These are phyloP conservation scores for Orius laevigatus DNA, from an alignment of 1,140 invertebrate species.

Conservation along the genomic window DNA sequence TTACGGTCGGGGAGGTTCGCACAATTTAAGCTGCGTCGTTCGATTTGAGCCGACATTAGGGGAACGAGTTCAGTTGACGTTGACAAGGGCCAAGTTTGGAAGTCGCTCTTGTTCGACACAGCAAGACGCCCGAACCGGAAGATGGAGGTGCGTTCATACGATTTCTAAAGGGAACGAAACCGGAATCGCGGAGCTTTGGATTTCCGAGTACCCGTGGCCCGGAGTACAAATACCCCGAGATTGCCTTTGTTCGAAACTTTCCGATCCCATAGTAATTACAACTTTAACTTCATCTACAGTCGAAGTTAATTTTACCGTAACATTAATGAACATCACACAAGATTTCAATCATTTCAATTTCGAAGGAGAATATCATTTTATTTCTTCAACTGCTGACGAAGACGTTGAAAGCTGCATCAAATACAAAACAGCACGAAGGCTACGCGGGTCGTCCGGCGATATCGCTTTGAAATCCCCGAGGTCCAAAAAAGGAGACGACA, in stretches of 20 bases:
- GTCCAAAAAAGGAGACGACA: conserved; percentile 29
- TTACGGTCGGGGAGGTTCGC: conserved; percentile 58
- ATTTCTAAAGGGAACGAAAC: conserved; percentile 17
- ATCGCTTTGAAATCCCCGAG: conserved; percentile 35
- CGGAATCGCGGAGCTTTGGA: conserved; percentile 37
- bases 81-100: conserved; percentile 43
- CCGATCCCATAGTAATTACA: conserved; percentile 36
- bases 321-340: conserved; percentile 63
- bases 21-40: conserved; percentile 55
- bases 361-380: conserved; percentile 36
- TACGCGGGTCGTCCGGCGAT: conserved; percentile 54
- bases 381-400: conserved; percentile 14
- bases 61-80: conserved; percentile 45
- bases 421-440: conserved; percentile 39
- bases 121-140: conserved; percentile 42
- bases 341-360: conserved; percentile 66
- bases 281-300: conserved; percentile 47
- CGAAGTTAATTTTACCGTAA: conserved; percentile 54
- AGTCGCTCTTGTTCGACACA: conserved; percentile 44
- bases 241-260: conserved; percentile 55
- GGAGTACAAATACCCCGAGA: conserved; percentile 41
- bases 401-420: conserved; percentile 38
- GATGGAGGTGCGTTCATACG: conserved; percentile 41
- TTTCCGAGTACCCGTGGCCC: conserved; percentile 57
- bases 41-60: conserved; percentile 50